Evolutionary conservation across 2,797 vertebrate species (phyloP), one percentile per base, ranked within the genome.

Genomic region (Garrulus glandarius): DNA sequence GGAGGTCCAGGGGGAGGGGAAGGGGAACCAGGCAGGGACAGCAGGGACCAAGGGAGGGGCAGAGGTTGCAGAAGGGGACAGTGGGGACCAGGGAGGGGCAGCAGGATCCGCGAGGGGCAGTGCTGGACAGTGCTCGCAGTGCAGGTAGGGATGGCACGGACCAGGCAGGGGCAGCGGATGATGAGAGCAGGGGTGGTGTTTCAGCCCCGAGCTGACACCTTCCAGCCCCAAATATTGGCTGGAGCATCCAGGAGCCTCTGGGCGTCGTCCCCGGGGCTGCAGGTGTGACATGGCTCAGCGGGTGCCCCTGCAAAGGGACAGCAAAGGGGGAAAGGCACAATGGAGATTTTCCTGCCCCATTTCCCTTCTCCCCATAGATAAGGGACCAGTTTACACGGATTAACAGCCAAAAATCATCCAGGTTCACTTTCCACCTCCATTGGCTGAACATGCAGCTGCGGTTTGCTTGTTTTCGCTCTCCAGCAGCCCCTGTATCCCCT

Each of bases 381-480:
- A 57, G 47, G 46, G 57, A 49, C 29, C 34, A 46, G 32, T 76
- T 83, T 7, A 23, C 46, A 1, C 5, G 4, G 36, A 82, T 79
- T 69, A 69, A n/a, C 26, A 53, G 47, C 65, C 52, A 18, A 68
- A 74, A 93, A 30, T 10, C 47, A 59, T 8, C 13, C 29, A 0
- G 55, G 27, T 72, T 87, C 55, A 1, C 67, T 91, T n/a, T 15
- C 55, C 90, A 15, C 44, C 80, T 27, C 30, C 4, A 1, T 22
- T 32, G 70, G 68, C 16, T 0, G 27, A 68, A 65, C 85, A 11
- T 2, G 18, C 0, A 16, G 50, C 92, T n/a, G 65, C 17, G 1
- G 32, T 52, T 78, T 67, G 88, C 79, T 95, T 92, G 84, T 78
- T 93, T 96, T 82, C 44, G 1, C 57, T 93, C 90, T 79, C 27